These are phyloP conservation scores for Drosophila limbata DNA, from an alignment of 2,888 invertebrate genomes.

Conservation along the genomic window DNA sequence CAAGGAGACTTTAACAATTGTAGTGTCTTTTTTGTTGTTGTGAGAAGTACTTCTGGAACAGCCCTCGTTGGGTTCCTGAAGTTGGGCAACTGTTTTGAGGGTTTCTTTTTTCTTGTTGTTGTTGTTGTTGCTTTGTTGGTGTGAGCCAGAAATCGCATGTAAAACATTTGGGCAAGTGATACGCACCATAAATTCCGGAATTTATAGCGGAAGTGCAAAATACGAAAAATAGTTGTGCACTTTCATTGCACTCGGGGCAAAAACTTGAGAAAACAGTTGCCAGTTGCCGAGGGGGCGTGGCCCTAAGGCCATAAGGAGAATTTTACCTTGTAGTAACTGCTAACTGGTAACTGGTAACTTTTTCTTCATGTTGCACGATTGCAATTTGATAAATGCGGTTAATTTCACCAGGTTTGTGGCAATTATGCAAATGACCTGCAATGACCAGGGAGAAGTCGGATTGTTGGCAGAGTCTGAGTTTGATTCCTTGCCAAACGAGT, in stretches of 20 bases:
- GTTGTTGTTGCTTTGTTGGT: constrained; percentile 26
- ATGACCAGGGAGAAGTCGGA: constrained; percentile 10
- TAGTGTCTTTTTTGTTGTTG: neutral
- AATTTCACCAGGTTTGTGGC: constrained; percentile 57
- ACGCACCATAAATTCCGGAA: constrained; percentile 77
- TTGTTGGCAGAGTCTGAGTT: neutral
- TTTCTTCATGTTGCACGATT: constrained; percentile 33
- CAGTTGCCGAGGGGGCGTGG: constrained; percentile 24
- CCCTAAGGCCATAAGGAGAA: constrained; percentile 19
- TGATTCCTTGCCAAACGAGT: constrained; percentile 25
- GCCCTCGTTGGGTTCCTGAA: constrained; percentile 6
- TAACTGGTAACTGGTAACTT: constrained; percentile 13
- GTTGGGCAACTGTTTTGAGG: constrained; percentile 11
- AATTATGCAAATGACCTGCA: constrained; percentile 70
- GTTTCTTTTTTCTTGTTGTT: constrained; percentile 11
- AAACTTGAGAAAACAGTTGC: constrained; percentile 28
- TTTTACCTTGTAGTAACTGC: neutral
- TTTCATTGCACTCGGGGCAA: constrained; percentile 42
- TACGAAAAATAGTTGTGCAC: constrained; percentile 75
- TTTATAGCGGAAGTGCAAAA: constrained; percentile 80
- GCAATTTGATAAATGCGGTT: constrained; percentile 71
- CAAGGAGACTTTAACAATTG: neutral
- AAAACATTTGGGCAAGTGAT: constrained; percentile 76
- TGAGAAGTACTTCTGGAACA: neutral
- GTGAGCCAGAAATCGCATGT: constrained; percentile 59